Percentiles rank a stretch among this genome's conserved stretches.
Evolutionary conservation across 2,888 invertebrate genomes (phyloP).

Genomic region (Hoplodrina ambigua): DNA sequence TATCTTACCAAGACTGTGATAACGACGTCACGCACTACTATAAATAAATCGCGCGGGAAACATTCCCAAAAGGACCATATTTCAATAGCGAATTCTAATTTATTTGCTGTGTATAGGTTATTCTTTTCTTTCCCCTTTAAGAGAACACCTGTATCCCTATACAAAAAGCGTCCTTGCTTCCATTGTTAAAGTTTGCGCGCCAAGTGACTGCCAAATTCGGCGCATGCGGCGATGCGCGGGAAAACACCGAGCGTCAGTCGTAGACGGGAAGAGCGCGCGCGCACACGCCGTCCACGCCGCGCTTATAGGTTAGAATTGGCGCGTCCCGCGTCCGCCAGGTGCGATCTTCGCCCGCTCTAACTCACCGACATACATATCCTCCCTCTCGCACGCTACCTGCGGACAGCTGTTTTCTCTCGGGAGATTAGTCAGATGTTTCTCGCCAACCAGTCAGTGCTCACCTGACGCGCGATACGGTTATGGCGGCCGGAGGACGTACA

Average conservation of each 20-base stretch:
- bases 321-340: conserved; percentile 86
- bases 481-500: conserved; percentile 88
- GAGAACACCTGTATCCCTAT: conserved; percentile 84
- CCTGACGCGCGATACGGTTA: conserved; percentile 82
- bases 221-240: conserved; percentile 84
- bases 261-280: conserved; percentile 77
- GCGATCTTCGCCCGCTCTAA: conserved; percentile 81
- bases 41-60: conserved; percentile 66
- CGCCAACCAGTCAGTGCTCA: conserved; percentile 86
- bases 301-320: conserved; percentile 89
- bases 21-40: conserved; percentile 69
- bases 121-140: conserved; percentile 78
- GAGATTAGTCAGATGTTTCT: conserved; percentile 91
- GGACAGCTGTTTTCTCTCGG: conserved; percentile 89
- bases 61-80: conserved; percentile 27
- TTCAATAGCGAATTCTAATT: conserved; percentile 27
- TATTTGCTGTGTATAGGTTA: conserved; percentile 41
- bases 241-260: conserved; percentile 81
- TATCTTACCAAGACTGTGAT: conserved; percentile 71
- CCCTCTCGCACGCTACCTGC: conserved; percentile 83
- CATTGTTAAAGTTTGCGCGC: conserved; percentile 88
- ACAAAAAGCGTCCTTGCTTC: conserved; percentile 89
- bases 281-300: conserved; percentile 77
- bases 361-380: conserved; percentile 69
- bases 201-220: conserved; percentile 88